Percentiles rank a stretch among this genome's conserved stretches.
Evolutionary conservation across 2,888 invertebrate species (phyloP).

Genomic region (Dicroscelio sp.): DNA sequence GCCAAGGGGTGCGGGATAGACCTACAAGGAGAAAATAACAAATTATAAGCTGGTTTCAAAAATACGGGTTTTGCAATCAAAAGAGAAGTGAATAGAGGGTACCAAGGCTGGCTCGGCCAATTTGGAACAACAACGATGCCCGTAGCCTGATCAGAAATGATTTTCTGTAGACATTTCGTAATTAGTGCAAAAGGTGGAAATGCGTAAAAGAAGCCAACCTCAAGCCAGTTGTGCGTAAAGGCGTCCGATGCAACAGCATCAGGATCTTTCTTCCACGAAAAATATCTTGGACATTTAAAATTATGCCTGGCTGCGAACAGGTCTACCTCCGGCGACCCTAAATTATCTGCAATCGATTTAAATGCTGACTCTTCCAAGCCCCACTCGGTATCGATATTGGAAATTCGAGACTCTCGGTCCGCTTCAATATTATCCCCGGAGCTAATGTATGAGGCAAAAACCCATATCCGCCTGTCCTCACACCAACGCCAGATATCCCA

Average conservation of each 20-base stretch:
- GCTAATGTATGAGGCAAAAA: background rate
- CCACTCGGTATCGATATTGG: constrained; percentile 27
- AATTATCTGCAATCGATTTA: background rate
- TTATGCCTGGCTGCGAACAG: constrained; percentile 83
- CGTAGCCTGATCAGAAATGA: background rate
- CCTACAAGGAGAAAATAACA: constrained; percentile 67
- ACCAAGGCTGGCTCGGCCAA: constrained; percentile 3
- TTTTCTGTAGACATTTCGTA: constrained; percentile 46
- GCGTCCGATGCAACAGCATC: background rate
- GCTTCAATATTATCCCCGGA: constrained; percentile 21
- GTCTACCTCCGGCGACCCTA: constrained; percentile 60
- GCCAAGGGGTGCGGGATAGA: constrained; percentile 51
- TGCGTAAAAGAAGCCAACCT: background rate
- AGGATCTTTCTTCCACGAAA: constrained; percentile 78
- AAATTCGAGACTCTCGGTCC: background rate
- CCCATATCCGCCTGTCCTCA: background rate
- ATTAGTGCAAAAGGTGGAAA: constrained; percentile 73
- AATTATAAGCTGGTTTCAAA: constrained; percentile 27
- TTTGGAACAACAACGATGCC: background rate
- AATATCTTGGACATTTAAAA: constrained; percentile 74
- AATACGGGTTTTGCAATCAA: background rate
- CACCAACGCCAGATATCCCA: constrained; percentile 10
- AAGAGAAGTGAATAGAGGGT: background rate
- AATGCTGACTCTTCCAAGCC: background rate
- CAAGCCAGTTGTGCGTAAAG: constrained; percentile 2